These are phyloP conservation scores for Tiliqua scincoides DNA, from an alignment of 2,113 vertebrate genomes.

Conservation along the genomic window DNA sequence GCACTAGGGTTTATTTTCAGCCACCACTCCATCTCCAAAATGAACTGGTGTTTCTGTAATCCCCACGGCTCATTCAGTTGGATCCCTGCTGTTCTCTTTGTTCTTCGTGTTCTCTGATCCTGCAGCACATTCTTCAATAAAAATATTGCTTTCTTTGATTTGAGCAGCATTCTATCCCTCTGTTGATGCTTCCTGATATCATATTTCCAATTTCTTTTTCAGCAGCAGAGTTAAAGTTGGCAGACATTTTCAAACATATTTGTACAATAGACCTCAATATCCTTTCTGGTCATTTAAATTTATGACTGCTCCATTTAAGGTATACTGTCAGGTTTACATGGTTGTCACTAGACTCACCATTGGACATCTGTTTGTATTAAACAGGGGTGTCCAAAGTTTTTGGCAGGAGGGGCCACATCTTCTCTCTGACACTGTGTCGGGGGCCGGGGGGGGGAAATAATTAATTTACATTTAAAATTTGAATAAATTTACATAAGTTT, in stretches of 20 bases:
- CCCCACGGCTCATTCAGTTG: not conserved
- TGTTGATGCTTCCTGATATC: not conserved
- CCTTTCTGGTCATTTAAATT: conserved; percentile 44
- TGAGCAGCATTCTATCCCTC: not conserved
- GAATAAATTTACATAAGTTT: too few relatives aligned
- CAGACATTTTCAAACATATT: not conserved
- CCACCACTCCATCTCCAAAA: not conserved
- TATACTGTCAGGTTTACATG: conserved; percentile 21
- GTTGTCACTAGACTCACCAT: conserved; percentile 47
- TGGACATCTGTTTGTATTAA: conserved; percentile 62
- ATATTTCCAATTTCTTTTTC: conserved; percentile 21
- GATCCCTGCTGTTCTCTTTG: conserved; percentile 10
- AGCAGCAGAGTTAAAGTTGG: conserved; percentile 12
- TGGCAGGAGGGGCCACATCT: too few relatives aligned
- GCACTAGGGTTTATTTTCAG: not conserved
- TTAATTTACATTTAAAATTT: too few relatives aligned
- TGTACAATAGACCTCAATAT: conserved; percentile 27
- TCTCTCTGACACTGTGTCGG: too few relatives aligned
- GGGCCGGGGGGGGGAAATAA: too few relatives aligned
- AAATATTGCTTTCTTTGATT: not conserved
- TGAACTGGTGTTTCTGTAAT: not conserved
- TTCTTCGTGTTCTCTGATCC: conserved; percentile 27
- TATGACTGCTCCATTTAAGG: conserved; percentile 35
- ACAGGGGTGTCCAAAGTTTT: too few relatives aligned
- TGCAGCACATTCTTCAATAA: not conserved